Evolutionary conservation across 2,797 vertebrate genomes (phyloP).

Genomic region (Diplodus sargus): DNA sequence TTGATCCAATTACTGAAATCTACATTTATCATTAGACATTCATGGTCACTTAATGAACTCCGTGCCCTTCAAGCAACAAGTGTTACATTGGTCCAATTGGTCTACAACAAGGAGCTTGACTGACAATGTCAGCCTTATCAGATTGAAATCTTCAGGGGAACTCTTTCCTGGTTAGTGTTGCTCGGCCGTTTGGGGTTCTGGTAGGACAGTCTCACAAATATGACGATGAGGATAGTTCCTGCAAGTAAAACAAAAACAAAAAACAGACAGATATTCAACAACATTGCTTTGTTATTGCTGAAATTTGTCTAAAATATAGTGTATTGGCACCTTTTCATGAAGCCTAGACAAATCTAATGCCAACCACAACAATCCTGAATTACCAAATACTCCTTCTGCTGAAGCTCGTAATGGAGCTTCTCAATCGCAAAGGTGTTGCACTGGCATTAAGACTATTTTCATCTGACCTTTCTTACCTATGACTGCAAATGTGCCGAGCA

Average conservation of each 20-base stretch:
- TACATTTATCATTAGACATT: slow-evolving; percentile 45
- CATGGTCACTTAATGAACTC: slow-evolving; percentile 19
- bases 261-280: not conserved
- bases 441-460: not conserved
- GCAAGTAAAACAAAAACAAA: slow-evolving; percentile 42
- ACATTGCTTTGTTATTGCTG: not conserved
- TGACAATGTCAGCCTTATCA: slow-evolving; percentile 40
- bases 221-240: slow-evolving; percentile 83
- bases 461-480: slow-evolving; percentile 77
- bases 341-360: not conserved
- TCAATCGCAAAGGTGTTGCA: not conserved
- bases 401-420: not conserved
- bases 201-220: slow-evolving; percentile 85
- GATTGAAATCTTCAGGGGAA: slow-evolving; percentile 81
- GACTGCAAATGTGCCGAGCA: slow-evolving; percentile 84
- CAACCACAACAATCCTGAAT: not conserved
- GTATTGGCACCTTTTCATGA: not conserved
- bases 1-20: slow-evolving; percentile 37
- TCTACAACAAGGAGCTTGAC: not conserved
- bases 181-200: slow-evolving; percentile 80
- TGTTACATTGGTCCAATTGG: not conserved
- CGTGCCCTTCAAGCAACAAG: slow-evolving; percentile 16
- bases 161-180: slow-evolving; percentile 82
- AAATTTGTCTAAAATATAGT: not conserved
- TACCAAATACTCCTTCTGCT: not conserved